These are phyloP conservation scores for Urocolius indicus DNA, from an alignment of 2,113 vertebrate species.

Conservation along the genomic window DNA sequence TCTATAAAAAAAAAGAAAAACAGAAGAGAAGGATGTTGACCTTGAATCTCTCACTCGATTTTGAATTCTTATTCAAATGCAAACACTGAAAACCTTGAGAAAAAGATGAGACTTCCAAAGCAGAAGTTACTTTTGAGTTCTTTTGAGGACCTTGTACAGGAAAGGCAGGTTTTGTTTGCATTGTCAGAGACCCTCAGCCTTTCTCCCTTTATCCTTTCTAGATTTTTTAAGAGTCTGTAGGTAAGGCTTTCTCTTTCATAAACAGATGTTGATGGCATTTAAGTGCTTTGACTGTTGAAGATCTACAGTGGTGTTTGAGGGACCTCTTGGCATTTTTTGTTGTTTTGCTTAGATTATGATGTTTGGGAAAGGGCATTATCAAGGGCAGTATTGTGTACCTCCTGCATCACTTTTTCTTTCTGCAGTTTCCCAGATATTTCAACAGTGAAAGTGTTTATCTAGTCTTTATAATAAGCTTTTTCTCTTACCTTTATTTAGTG, in stretches of 20 bases:
- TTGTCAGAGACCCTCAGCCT: neutral
- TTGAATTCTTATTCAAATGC: slow-evolving; percentile 53
- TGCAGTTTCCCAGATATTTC: neutral
- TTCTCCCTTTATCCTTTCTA: neutral
- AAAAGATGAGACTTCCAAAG: neutral
- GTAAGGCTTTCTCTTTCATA: neutral
- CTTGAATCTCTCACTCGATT: slow-evolving; percentile 50
- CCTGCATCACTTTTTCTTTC: neutral
- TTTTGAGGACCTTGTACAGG: neutral
- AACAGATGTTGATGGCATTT: neutral
- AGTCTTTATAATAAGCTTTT: neutral
- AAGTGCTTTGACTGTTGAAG: neutral
- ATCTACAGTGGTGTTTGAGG: neutral
- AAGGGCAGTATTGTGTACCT: neutral
- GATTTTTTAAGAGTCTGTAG: neutral
- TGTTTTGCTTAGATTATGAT: neutral
- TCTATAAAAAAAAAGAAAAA: slow-evolving; percentile 29
- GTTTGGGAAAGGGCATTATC: neutral
- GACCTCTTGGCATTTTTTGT: neutral
- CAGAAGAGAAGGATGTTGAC: neutral
- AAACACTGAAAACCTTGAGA: neutral
- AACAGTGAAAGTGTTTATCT: too few species aligned
- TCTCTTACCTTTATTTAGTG: neutral
- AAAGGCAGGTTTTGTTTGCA: neutral
- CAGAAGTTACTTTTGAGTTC: neutral